Evolutionary conservation across 2,113 vertebrate genomes (phyloP).

Genomic region (Orthonyx spaldingii): DNA sequence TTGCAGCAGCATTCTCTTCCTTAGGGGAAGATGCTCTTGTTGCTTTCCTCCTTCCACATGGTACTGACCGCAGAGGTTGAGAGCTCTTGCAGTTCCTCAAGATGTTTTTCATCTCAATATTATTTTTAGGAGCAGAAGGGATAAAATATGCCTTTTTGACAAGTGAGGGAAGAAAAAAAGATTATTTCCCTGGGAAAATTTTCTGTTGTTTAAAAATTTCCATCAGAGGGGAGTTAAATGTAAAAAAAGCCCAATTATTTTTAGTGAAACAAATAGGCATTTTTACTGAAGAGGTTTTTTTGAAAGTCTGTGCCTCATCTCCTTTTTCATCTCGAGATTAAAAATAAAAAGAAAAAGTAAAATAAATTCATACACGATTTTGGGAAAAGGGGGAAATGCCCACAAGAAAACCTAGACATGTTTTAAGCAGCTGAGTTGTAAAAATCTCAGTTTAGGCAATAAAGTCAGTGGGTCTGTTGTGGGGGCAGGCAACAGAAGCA

Average conservation of each 20-base stretch:
- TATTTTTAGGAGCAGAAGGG: neutral
- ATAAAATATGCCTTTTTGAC: neutral
- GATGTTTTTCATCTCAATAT: neutral
- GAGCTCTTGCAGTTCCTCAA: neutral
- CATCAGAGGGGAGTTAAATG: neutral
- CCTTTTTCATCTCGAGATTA: neutral
- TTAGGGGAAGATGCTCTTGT: neutral
- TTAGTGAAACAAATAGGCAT: neutral
- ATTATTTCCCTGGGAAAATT: neutral
- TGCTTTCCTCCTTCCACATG: neutral
- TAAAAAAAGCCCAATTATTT: neutral
- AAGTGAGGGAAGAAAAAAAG: neutral
- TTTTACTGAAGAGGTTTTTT: neutral
- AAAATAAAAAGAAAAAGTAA: neutral
- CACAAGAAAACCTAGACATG: neutral
- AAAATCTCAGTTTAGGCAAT: neutral
- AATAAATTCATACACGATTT: neutral
- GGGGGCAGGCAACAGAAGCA: neutral
- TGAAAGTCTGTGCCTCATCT: neutral
- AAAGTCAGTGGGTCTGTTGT: neutral
- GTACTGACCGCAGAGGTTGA: neutral
- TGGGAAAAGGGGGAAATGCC: neutral
- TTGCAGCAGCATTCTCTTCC: neutral
- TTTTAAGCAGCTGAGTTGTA: neutral
- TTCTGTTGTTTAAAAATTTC: neutral